Evolutionary conservation across 2,888 invertebrate genomes (phyloP).

Genomic region (Odontocolon sp.): DNA sequence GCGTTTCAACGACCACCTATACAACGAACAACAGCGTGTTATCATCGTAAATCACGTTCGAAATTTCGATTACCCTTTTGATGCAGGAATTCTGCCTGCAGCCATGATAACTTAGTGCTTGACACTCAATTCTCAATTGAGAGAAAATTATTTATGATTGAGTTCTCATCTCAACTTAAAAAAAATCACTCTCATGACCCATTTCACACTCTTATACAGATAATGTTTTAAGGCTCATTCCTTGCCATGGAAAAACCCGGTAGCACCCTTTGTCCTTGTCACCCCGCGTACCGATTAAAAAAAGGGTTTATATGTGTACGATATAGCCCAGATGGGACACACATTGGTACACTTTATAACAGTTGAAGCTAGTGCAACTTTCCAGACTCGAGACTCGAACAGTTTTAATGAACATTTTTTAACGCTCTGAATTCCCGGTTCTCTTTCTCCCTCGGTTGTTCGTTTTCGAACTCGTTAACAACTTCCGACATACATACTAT

Average conservation of each 20-base stretch:
- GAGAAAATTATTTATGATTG: conserved; percentile 14
- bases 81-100: too few species aligned
- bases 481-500: neutral
- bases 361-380: neutral
- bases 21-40: neutral
- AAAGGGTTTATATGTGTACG: neutral
- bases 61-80: neutral
- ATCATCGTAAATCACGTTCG: neutral
- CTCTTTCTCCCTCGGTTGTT: neutral
- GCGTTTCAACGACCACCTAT: neutral
- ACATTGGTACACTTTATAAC: neutral
- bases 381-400: conserved; percentile 15
- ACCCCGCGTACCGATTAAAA: neutral
- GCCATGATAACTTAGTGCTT: neutral
- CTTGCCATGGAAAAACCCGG: neutral
- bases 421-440: neutral
- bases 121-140: neutral
- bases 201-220: conserved; percentile 36
- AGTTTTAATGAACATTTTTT: conserved; percentile 41
- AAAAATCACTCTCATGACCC: conserved; percentile 46
- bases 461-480: neutral
- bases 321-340: neutral
- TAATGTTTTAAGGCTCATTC: too few species aligned
- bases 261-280: neutral
- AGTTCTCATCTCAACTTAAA: too few species aligned